Evolutionary conservation across 2,888 invertebrate genomes (phyloP).

Genomic region (Nezara viridula): DNA sequence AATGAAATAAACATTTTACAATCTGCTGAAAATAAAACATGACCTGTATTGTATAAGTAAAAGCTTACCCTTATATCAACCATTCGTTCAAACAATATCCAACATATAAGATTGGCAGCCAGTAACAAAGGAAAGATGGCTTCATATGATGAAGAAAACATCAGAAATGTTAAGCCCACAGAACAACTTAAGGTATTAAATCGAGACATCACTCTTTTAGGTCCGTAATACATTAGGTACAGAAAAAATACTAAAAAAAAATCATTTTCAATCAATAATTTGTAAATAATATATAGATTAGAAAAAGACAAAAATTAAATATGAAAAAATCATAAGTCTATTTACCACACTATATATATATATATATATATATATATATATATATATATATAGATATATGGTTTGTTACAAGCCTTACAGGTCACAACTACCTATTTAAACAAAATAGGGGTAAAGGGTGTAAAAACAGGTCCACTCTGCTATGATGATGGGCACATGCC

Average conservation of each 20-base stretch:
- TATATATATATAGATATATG: too few species aligned
- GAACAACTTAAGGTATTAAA: background rate
- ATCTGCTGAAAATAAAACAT: too few species aligned
- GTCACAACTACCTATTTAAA: too few species aligned
- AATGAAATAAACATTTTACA: background rate
- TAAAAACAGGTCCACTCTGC: too few species aligned
- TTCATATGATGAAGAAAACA: background rate
- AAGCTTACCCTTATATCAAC: background rate
- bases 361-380: too few species aligned
- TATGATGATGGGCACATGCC: too few species aligned
- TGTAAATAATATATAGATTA: background rate
- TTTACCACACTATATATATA: too few species aligned
- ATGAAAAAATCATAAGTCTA: too few species aligned
- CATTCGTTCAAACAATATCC: conserved; percentile 6
- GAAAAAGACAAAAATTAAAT: too few species aligned
- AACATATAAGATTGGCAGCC: background rate
- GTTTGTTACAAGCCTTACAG: too few species aligned
- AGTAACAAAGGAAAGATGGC: background rate
- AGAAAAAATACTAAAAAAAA: background rate
- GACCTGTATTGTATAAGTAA: too few species aligned
- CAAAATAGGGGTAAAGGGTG: too few species aligned
- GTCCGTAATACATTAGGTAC: background rate
- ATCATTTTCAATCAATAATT: background rate
- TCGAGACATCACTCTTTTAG: background rate
- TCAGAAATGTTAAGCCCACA: background rate